Base-by-base conservation (phyloP, 1,140 invertebrate species). In the Neelides sp. region DNA sequence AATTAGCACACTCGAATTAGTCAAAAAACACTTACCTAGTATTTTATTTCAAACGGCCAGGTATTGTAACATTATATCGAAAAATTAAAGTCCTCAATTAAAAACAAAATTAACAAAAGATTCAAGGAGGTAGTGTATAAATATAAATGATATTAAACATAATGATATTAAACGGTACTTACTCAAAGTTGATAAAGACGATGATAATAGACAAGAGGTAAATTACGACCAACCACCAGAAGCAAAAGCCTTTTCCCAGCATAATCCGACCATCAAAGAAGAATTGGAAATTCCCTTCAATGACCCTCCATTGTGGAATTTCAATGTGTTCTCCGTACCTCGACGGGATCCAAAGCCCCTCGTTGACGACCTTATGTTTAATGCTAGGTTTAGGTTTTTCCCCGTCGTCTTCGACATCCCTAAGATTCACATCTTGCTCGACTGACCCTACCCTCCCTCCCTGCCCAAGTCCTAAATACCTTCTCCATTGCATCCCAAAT, bases 271-370 rank as follows among this genome's bases (percentile, higher is more conserved):
- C 44, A 10, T 24, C 44, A 7, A 15, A 34, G 13, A 32, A 19
- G 26, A 52, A 52, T 26, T 26, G 26, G 15, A 52, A 43, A 27
- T 40, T 46, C 30, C 41, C 26, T 20, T 37, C 50, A 8, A 52
- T 17, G 2, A 46, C n/a, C 28, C 34, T 15, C 50, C 50, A 52
- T 26, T 46, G 50, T 26, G 17, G 23, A 40, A 49, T 26, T 24
- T 12, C 44, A 8, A 43, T 35, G 8, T 37, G 4, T 5, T 4
- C 10, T 24, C 34, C 2, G n/a, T n/a, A n/a, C n/a, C n/a, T n/a
- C n/a, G n/a, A n/a, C n/a, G n/a, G n/a, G n/a, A n/a, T n/a, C n/a
- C n/a, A n/a, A n/a, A n/a, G n/a, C n/a, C n/a, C n/a, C n/a, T n/a
- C n/a, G n/a, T n/a, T n/a, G n/a, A n/a, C n/a, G n/a, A 23, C 12